Percentiles rank a stretch among this genome's conserved stretches.
These are phyloP conservation scores for Ctenosaura bakeri DNA, from an alignment of 2,797 vertebrate genomes.

Conservation along the genomic window DNA sequence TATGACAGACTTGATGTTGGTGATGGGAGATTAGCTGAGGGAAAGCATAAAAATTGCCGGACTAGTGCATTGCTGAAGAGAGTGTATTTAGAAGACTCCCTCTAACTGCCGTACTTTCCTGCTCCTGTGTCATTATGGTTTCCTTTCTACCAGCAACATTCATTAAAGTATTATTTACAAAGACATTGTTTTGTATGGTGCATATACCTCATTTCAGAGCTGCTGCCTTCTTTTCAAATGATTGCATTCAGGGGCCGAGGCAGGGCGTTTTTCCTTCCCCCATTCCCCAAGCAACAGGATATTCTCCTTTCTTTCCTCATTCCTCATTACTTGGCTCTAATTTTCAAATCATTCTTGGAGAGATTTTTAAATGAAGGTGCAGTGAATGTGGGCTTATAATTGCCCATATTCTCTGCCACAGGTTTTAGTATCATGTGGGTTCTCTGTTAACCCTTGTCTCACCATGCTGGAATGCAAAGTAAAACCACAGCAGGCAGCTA, in stretches of 20 bases:
- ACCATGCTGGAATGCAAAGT: not conserved
- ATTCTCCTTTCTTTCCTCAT: not conserved
- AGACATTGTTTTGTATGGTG: slow-evolving; percentile 47
- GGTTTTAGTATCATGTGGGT: not conserved
- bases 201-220: slow-evolving; percentile 25
- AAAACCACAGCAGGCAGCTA: not conserved
- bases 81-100: slow-evolving; percentile 56
- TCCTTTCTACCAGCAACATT: slow-evolving; percentile 48
- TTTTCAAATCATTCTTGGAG: slow-evolving; percentile 32
- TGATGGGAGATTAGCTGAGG: slow-evolving; percentile 87
- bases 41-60: slow-evolving; percentile 80
- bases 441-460: slow-evolving; percentile 11
- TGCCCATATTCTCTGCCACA: slow-evolving; percentile 3
- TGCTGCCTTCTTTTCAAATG: rapidly evolving
- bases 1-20: slow-evolving; percentile 87
- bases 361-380: not conserved
- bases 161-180: slow-evolving; percentile 64
- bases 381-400: slow-evolving; percentile 8
- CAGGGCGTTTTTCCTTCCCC: not conserved
- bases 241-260: slow-evolving; percentile 41
- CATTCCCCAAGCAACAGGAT: slow-evolving; percentile 47
- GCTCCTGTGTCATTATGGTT: slow-evolving; percentile 53
- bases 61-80: slow-evolving; percentile 80
- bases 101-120: slow-evolving; percentile 50
- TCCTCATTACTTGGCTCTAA: slow-evolving; percentile 20